Evolutionary conservation across 2,113 vertebrate genomes (phyloP).

Genomic region (Tiliqua scincoides): DNA sequence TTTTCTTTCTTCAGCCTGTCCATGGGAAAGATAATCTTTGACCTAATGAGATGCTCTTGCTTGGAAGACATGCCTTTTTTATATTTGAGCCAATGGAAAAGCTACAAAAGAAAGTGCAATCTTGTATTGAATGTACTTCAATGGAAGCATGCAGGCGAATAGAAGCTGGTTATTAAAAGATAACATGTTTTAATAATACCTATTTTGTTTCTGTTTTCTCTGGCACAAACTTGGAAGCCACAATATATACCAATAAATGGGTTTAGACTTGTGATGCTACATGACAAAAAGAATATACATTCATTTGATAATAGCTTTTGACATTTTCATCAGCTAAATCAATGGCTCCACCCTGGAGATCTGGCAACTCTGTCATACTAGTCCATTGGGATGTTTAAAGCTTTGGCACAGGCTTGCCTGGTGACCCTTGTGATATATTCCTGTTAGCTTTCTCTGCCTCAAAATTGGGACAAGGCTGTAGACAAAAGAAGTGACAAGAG

Average conservation of each 20-base stretch:
- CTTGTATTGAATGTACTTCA: background rate
- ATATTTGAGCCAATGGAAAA: background rate
- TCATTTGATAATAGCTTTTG: background rate
- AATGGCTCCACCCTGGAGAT: background rate
- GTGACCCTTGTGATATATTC: background rate
- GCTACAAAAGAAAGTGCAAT: background rate
- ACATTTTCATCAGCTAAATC: background rate
- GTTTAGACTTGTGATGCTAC: background rate
- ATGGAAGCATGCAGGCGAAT: background rate
- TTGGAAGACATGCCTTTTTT: background rate
- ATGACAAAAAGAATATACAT: background rate
- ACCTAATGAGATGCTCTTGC: background rate
- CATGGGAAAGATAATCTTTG: background rate
- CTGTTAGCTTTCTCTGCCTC: background rate
- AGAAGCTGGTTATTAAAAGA: background rate
- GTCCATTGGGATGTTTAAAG: background rate
- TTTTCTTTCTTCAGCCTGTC: background rate
- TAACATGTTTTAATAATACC: background rate
- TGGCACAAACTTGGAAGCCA: background rate
- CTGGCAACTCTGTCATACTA: background rate
- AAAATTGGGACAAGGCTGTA: background rate
- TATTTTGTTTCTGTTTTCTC: background rate
- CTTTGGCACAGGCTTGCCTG: background rate
- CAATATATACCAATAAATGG: background rate
- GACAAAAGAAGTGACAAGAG: background rate